phyloP scores from a whole-genome alignment of 2,888 invertebrate species.

The Biston stratarius region DNA sequence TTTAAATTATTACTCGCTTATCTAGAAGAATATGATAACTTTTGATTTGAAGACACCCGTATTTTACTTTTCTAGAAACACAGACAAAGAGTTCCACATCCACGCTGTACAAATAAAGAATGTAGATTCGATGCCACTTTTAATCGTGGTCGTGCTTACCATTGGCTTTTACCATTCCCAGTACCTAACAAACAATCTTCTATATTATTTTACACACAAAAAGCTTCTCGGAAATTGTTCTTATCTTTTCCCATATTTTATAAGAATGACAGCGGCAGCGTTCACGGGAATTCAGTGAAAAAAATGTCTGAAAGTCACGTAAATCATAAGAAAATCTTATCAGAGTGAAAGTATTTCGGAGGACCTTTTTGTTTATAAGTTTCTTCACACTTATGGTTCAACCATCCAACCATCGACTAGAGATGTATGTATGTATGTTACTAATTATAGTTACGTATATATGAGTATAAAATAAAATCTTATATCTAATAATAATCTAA shows the following conservation, averaged over 20 bases:
- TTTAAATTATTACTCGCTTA: too few species aligned
- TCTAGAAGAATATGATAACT: too few species aligned
- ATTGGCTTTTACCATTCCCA: not conserved
- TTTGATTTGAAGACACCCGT: too few species aligned
- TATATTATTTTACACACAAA: not conserved
- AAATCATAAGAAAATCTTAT: constrained; percentile 27
- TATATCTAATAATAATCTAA: too few species aligned
- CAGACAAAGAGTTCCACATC: too few species aligned
- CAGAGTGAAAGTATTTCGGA: constrained; percentile 17
- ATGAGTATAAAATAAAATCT: too few species aligned
- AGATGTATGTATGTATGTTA: too few species aligned
- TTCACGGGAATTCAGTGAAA: constrained; percentile 22
- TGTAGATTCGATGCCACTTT: too few species aligned
- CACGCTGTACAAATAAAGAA: too few species aligned
- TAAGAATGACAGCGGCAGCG: constrained; percentile 15
- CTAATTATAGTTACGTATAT: too few species aligned
- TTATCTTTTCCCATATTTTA: constrained; percentile 26
- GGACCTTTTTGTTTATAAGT: constrained; percentile 28
- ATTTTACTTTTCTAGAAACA: too few species aligned
- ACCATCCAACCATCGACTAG: not conserved
- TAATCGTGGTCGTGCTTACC: too few species aligned
- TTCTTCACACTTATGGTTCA: constrained; percentile 8
- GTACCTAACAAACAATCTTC: not conserved
- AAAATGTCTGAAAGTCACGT: constrained; percentile 24
- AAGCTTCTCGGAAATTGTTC: constrained; percentile 12